Percentiles rank a stretch among this genome's conserved stretches.
These are phyloP conservation scores for Capitella teleta DNA, from an alignment of 1,140 invertebrate genomes.

Conservation along the genomic window DNA sequence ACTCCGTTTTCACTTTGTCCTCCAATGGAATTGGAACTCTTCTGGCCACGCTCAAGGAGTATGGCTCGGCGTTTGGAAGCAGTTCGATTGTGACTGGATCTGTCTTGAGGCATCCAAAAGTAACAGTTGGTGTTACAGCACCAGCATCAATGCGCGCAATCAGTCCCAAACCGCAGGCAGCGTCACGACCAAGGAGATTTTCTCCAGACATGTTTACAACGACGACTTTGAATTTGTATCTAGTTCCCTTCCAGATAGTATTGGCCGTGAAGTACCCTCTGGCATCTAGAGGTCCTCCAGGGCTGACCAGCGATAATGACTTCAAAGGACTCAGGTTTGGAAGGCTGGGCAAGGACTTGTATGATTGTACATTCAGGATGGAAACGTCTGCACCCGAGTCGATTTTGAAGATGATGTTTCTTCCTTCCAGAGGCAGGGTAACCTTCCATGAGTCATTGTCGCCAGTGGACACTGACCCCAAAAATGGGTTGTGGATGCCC, in stretches of 20 bases:
- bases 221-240: slow-evolving; percentile 6
- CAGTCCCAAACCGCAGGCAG: not conserved
- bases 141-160: not conserved
- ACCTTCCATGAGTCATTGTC: not conserved
- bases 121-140: too few species aligned
- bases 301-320: not conserved
- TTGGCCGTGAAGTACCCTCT: not conserved
- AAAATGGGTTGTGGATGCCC: not conserved
- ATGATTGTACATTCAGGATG: not conserved
- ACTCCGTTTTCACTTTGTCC: slow-evolving; percentile 23
- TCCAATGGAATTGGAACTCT: slow-evolving; percentile 24
- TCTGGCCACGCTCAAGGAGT: slow-evolving; percentile 18
- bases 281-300: not conserved
- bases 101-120: not conserved
- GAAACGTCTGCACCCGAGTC: not conserved
- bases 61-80: slow-evolving; percentile 9
- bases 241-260: not conserved
- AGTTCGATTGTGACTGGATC: slow-evolving; percentile 17
- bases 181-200: slow-evolving; percentile 8
- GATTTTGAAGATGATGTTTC: not conserved
- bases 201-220: not conserved
- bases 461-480: not conserved
- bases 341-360: not conserved
- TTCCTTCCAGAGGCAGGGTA: not conserved
- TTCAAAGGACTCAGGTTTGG: not conserved